These are phyloP conservation scores for Ichneumon xanthorius DNA, from an alignment of 2,888 invertebrate genomes.

Conservation along the genomic window DNA sequence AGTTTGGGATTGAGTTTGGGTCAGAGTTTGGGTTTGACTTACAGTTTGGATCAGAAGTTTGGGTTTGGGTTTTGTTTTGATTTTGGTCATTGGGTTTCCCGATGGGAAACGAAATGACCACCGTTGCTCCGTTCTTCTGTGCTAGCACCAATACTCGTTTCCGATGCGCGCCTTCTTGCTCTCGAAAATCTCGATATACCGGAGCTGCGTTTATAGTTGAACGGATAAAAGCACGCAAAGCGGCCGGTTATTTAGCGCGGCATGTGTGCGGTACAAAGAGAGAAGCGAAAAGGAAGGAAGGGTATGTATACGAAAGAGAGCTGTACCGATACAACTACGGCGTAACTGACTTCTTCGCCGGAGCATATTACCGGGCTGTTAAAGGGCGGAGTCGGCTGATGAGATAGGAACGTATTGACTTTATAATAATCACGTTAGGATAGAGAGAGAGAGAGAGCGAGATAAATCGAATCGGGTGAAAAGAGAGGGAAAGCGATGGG, in stretches of 20 bases:
- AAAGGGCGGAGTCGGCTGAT: slow-evolving; percentile 84
- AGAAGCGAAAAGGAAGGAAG: slow-evolving; percentile 40
- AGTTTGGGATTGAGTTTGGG: no score
- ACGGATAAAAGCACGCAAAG: slow-evolving; percentile 52
- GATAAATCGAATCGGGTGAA: slow-evolving; percentile 74
- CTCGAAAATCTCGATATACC: slow-evolving; percentile 13
- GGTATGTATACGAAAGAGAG: slow-evolving; percentile 23
- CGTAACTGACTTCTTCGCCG: slow-evolving; percentile 83
- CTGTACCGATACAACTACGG: slow-evolving; percentile 74
- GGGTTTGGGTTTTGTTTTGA: no score
- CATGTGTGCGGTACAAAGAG: slow-evolving; percentile 56
- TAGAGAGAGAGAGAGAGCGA: neutral
- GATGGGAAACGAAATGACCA: no score
- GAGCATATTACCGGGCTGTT: slow-evolving; percentile 84
- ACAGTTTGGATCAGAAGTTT: no score
- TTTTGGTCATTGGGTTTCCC: no score
- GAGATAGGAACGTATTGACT: slow-evolving; percentile 85
- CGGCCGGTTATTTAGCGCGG: slow-evolving; percentile 59
- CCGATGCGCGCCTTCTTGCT: slow-evolving; percentile 39
- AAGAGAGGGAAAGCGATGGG: slow-evolving; percentile 66
- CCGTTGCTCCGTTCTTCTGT: neutral
- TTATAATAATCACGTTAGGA: slow-evolving; percentile 85
- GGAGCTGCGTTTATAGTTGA: slow-evolving; percentile 35
- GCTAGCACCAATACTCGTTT: slow-evolving; percentile 29
- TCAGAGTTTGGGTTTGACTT: no score